phyloP scores from a whole-genome alignment of 37 sponge, comb jelly and placozoan genomes.

The Ephydatia muelleri region DNA sequence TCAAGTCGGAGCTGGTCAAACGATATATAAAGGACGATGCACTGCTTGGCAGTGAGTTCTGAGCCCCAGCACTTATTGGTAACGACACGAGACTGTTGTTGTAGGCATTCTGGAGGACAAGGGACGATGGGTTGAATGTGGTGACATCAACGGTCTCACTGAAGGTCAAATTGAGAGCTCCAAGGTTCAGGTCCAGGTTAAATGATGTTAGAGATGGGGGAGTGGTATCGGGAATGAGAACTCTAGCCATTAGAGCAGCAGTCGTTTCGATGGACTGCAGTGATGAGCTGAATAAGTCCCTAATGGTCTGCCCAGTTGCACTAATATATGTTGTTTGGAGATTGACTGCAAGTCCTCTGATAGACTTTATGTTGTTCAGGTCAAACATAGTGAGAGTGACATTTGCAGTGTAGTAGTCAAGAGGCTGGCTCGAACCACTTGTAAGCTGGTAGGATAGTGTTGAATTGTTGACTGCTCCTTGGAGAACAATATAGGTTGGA shows the following conservation, averaged over 20 bases:
- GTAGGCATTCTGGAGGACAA: conserved; percentile 54
- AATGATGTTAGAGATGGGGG: conserved; percentile 56
- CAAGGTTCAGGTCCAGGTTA: conserved; percentile 69
- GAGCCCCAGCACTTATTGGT: not conserved
- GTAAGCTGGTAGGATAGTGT: conserved; percentile 55
- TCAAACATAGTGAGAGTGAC: conserved; percentile 49
- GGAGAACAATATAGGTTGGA: conserved; percentile 63
- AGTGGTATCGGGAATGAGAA: conserved; percentile 62
- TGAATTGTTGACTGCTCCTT: conserved; percentile 23
- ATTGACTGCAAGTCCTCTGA: conserved; percentile 31
- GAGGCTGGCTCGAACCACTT: conserved; percentile 27
- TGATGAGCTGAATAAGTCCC: conserved; percentile 63
- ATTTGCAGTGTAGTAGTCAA: conserved; percentile 48
- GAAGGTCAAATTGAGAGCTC: conserved; percentile 64
- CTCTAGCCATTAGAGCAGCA: conserved; percentile 30
- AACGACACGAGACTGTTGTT: conserved; percentile 21
- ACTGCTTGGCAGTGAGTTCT: not conserved
- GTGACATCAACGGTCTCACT: conserved; percentile 76
- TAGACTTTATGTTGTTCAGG: conserved; percentile 62
- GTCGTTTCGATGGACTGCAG: conserved; percentile 59
- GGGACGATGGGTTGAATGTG: conserved; percentile 29
- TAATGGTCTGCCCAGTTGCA: conserved; percentile 38
- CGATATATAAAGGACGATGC: conserved; percentile 46
- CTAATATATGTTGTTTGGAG: conserved; percentile 52
- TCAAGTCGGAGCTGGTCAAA: conserved; percentile 71